These are phyloP conservation scores for Meloidogyne exigua DNA, from an alignment of 1,140 invertebrate genomes.

Conservation along the genomic window DNA sequence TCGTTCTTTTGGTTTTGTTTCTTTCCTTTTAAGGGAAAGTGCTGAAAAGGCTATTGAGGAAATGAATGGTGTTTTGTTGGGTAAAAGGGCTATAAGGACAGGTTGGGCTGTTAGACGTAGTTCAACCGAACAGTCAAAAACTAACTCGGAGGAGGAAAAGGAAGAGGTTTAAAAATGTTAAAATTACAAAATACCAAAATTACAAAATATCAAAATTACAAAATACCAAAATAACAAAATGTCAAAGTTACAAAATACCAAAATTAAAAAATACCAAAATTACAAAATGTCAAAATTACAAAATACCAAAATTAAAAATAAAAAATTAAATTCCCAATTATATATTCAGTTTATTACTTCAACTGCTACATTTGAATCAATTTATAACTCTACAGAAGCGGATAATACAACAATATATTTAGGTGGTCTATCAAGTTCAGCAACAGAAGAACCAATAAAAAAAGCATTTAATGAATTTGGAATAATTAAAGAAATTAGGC, in stretches of 20 bases:
- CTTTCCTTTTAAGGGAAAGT: conserved; percentile 80
- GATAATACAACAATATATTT: conserved; percentile 99
- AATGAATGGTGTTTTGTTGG: conserved; percentile 98
- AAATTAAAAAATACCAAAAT: too few species aligned
- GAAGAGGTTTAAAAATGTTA: background rate
- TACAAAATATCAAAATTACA: background rate
- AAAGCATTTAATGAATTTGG: conserved; percentile 92
- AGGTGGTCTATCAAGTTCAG: conserved; percentile 74
- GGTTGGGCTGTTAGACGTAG: conserved; percentile 94
- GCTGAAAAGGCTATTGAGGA: conserved; percentile 91
- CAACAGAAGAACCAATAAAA: conserved; percentile 85
- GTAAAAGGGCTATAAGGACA: conserved; percentile 91
- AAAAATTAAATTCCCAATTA: background rate
- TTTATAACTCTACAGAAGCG: conserved; percentile 93
- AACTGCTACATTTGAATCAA: conserved; percentile 75
- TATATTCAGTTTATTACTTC: background rate
- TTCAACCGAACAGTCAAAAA: background rate
- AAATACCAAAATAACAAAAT: background rate
- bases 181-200: too few species aligned
- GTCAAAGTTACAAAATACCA: background rate
- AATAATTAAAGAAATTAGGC: conserved; percentile 91
- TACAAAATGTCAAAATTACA: background rate
- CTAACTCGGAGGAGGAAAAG: conserved; percentile 14
- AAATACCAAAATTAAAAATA: background rate
- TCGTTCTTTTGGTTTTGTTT: conserved; percentile 98